These are phyloP conservation scores for Anoplius nigerrimus DNA, from an alignment of 2,888 invertebrate species.

Conservation along the genomic window DNA sequence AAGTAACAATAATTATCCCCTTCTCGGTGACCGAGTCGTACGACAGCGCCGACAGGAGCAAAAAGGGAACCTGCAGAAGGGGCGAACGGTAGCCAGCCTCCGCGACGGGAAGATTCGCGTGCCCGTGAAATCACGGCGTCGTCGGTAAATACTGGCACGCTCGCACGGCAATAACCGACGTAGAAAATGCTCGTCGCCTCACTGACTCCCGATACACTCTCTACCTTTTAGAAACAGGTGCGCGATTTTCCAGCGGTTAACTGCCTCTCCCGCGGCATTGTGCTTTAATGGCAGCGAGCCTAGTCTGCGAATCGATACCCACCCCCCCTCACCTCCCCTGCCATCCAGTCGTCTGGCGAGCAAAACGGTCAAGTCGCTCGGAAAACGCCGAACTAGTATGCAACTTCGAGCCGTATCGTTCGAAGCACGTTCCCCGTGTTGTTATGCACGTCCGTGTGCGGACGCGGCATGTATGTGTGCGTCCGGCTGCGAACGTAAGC, in stretches of 20 bases:
- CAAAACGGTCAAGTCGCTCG: background rate
- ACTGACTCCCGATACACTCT: background rate
- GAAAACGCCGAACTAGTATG: background rate
- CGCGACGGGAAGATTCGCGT: background rate
- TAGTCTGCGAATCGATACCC: slow-evolving; percentile 23
- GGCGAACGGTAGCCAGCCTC: background rate
- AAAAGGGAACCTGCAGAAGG: no score
- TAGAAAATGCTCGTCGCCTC: slow-evolving; percentile 25
- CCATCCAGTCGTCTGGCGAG: no score
- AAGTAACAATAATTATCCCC: no score
- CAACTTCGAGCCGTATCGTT: background rate
- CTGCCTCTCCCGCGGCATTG: slow-evolving; percentile 20
- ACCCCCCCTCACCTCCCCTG: background rate
- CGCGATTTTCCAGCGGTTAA: slow-evolving; percentile 30
- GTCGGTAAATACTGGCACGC: slow-evolving; percentile 19
- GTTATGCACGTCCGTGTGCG: no score
- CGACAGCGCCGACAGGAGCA: no score
- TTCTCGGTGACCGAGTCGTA: no score
- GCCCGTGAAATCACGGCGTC: slow-evolving; percentile 9
- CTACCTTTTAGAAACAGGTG: slow-evolving; percentile 27
- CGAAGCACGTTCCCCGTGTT: no score
- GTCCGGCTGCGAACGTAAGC: no score
- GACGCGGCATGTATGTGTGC: no score
- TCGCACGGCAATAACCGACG: slow-evolving; percentile 15
- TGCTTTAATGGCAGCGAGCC: slow-evolving; percentile 20